A percentile compares a stretch with the other conserved stretches of the same genome.
These are phyloP conservation scores for Athalia rosae DNA, from an alignment of 2,888 invertebrate genomes.

Conservation along the genomic window DNA sequence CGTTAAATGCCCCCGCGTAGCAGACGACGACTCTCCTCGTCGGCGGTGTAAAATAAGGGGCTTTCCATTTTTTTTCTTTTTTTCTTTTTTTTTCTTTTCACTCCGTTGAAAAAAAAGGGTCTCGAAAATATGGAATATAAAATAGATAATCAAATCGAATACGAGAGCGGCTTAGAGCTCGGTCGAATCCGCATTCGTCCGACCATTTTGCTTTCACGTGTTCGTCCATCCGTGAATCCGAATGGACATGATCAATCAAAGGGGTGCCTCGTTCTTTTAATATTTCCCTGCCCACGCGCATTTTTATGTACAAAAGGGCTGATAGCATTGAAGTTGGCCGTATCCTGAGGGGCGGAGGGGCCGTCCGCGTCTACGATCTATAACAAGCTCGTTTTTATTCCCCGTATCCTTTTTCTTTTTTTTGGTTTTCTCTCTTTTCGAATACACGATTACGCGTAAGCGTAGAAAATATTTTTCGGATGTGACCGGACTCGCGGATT, in stretches of 20 bases:
- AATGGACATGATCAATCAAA: slow-evolving; percentile 61
- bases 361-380: slow-evolving; percentile 1
- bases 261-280: slow-evolving; percentile 49
- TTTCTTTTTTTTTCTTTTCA: slow-evolving; percentile 31
- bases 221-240: slow-evolving; percentile 50
- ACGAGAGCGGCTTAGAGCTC: background rate
- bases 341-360: slow-evolving; percentile 5
- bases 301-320: slow-evolving; percentile 38
- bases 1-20: slow-evolving; percentile 12
- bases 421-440: slow-evolving; percentile 40
- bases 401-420: background rate
- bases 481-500: too few species aligned
- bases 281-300: slow-evolving; percentile 31
- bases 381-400: slow-evolving; percentile 17
- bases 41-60: background rate
- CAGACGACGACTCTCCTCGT: background rate
- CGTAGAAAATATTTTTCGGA: too few species aligned
- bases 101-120: background rate
- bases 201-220: slow-evolving; percentile 32
- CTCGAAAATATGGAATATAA: background rate
- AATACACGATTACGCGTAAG: slow-evolving; percentile 1
- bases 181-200: slow-evolving; percentile 1
- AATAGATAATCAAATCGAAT: slow-evolving; percentile 37
- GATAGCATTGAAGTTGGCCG: slow-evolving; percentile 39
- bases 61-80: too few species aligned